Evolutionary conservation across 2,888 invertebrate genomes (phyloP), one percentile per base, ranked within the genome.

Genomic region (Hydrotaea cyrtoneurina): DNA sequence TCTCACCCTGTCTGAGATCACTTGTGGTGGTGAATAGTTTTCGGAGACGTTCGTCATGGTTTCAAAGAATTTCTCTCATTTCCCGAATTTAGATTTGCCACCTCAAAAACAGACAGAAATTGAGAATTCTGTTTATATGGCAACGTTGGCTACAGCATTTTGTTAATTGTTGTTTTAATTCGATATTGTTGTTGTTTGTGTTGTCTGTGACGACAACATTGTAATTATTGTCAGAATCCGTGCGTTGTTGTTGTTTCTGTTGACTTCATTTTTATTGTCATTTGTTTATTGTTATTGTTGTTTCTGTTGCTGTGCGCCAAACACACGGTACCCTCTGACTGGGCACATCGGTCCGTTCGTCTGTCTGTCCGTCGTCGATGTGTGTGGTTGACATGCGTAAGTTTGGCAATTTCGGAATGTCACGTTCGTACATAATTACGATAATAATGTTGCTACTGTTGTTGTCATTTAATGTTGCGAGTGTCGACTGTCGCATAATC

Each of bases 401-500:
- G 26, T 59, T n/a, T 59, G 59, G 23, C 15, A 23, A 26, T 21
- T 10, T 59, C 59, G 23, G 26, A 59, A 46, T 46, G 69, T 69
- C 69, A 69, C 69, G 69, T 69, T 46, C 46, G 46, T 26, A 62
- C 62, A 62, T 69, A 69, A 69, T 69, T 21, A 46, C 23, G 39
- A 15, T 43, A 69, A 69, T 69, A 69, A 69, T 69, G 46, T 69
- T 69, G 43, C 43, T 15, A 21, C 5, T 62, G 57, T 31, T 62
- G 62, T 50, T 26, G 72, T 46, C 69, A 11, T 36, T 62, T 31
- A 19, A 31, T 57, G n/a, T 74, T 36, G 62, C 15, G 74, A 26
- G 64, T 46, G 36, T 66, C 62, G 64, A 13, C 26, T 55, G 36
- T 17, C 73, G 72, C 72, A 80, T 80, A 57, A 69, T 53, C 66